These are phyloP conservation scores for Callyntrura guangdongensis DNA, from an alignment of 2,888 invertebrate species.

Conservation along the genomic window DNA sequence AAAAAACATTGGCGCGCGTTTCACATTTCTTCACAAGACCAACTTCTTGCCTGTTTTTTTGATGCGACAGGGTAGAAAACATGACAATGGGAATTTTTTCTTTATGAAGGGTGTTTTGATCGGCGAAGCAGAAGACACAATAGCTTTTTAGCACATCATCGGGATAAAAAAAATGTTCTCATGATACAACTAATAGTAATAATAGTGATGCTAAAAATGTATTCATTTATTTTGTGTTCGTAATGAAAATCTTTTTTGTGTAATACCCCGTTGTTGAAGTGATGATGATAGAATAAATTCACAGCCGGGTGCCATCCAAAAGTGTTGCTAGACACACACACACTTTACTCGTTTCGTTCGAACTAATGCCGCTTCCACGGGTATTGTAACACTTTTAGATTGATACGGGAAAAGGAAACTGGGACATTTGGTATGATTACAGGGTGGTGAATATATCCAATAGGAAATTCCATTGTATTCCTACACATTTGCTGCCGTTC, in stretches of 20 bases:
- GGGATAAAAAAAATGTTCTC: conserved; percentile 25
- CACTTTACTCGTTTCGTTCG: neutral
- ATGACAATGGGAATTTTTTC: conserved; percentile 65
- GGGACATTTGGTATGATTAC: neutral
- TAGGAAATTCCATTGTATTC: conserved; percentile 29
- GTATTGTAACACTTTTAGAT: neutral
- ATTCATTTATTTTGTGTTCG: conserved; percentile 44
- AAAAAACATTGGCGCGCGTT: neutral
- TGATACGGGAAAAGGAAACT: neutral
- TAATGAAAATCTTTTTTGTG: conserved; percentile 59
- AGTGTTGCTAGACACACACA: neutral
- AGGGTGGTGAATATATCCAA: neutral
- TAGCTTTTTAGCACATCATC: conserved; percentile 59
- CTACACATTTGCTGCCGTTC: neutral
- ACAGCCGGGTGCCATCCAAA: neutral
- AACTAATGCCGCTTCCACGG: neutral
- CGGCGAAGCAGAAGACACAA: conserved; percentile 67
- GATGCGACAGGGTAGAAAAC: neutral
- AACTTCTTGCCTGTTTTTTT: neutral
- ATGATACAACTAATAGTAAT: conserved; percentile 12
- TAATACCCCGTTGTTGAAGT: neutral
- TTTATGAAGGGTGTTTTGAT: conserved; percentile 68
- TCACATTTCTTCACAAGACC: neutral
- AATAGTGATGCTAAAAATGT: conserved; percentile 19
- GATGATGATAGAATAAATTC: conserved; percentile 47